A percentile compares a stretch with the other conserved stretches of the same genome.
Conservation (phyloP, 1,140 invertebrate species). For the Aphelinus atriplicis region DNA sequence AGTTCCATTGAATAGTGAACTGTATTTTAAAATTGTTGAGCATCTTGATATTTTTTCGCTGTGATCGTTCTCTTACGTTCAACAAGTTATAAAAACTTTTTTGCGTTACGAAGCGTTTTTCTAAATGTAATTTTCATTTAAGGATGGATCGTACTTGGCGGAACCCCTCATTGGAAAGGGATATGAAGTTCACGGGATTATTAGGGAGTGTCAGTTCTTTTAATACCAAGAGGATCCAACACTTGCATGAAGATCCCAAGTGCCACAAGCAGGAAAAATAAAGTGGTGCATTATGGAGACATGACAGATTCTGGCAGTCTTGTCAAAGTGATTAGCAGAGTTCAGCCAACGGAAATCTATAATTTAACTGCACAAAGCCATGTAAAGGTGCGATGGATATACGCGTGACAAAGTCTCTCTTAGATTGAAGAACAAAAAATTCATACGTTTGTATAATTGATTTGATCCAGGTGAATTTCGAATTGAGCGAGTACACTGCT, state of each 20-base stretch:
- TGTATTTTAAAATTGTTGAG: no score
- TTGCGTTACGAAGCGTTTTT: no score
- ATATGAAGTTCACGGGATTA: conserved; percentile 96
- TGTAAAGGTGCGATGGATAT: conserved; percentile 84
- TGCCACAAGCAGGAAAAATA: conserved; percentile 86
- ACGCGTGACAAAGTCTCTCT: conserved; percentile 47
- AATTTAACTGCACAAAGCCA: conserved; percentile 99
- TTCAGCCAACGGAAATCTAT: conserved; percentile 94
- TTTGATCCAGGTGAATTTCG: conserved; percentile 83
- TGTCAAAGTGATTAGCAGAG: conserved; percentile 90
- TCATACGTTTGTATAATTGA: no score
- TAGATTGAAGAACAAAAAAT: no score
- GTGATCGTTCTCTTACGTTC: no score
- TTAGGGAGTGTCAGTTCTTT: conserved; percentile 95
- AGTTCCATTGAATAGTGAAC: no score
- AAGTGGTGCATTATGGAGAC: conserved; percentile 96
- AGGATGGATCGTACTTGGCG: conserved; percentile 99
- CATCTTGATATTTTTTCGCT: no score
- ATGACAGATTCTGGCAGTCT: conserved; percentile 98
- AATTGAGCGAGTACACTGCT: conserved; percentile 98
- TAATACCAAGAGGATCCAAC: conserved; percentile 95
- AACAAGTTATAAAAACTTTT: no score
- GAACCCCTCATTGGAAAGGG: conserved; percentile 95
- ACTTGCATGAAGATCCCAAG: conserved; percentile 90
- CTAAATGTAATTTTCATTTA: conserved; percentile 26